A percentile compares a stretch with the other conserved stretches of the same genome.
These are phyloP conservation scores for Danio jaintianensis DNA, from an alignment of 2,797 vertebrate species.

Conservation along the genomic window DNA sequence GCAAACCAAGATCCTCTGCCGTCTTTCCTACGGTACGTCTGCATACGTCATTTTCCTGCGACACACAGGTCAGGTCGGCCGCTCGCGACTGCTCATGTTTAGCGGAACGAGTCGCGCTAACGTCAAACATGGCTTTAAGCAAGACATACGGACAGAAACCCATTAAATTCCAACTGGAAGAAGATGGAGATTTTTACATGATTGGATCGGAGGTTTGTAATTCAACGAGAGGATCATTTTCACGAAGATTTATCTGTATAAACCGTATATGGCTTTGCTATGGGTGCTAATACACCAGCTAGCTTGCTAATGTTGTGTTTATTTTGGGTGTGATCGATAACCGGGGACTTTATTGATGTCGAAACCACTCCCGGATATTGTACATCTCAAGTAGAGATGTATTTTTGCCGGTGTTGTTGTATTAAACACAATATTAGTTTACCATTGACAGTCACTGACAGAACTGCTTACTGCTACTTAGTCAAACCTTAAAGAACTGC, in stretches of 20 bases:
- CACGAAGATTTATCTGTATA: not conserved
- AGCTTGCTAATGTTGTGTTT: constrained; percentile 7
- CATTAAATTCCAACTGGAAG: constrained; percentile 96
- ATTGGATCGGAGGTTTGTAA: constrained; percentile 92
- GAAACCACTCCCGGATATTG: not conserved
- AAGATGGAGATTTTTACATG: constrained; percentile 97
- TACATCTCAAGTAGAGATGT: not conserved
- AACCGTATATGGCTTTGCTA: not conserved
- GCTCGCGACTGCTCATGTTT: constrained; percentile 43
- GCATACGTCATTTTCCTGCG: constrained; percentile 25
- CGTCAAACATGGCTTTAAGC: constrained; percentile 89
- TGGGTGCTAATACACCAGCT: not conserved
- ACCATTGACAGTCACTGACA: not conserved
- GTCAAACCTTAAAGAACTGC: not conserved
- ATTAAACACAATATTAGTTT: not conserved
- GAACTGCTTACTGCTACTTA: not conserved
- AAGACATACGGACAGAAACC: constrained; percentile 98
- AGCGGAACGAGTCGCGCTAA: constrained; percentile 27
- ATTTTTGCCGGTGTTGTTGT: not conserved
- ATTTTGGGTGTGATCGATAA: not conserved
- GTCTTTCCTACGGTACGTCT: not conserved
- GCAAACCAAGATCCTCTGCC: not conserved
- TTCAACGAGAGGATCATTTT: not conserved
- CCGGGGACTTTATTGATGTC: no score
- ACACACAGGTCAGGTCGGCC: not conserved